Evolutionary conservation across 92 coral and sea anemone genomes (phyloP), one percentile per base, ranked within the genome.

Genomic region (Meandrina meandrites): DNA sequence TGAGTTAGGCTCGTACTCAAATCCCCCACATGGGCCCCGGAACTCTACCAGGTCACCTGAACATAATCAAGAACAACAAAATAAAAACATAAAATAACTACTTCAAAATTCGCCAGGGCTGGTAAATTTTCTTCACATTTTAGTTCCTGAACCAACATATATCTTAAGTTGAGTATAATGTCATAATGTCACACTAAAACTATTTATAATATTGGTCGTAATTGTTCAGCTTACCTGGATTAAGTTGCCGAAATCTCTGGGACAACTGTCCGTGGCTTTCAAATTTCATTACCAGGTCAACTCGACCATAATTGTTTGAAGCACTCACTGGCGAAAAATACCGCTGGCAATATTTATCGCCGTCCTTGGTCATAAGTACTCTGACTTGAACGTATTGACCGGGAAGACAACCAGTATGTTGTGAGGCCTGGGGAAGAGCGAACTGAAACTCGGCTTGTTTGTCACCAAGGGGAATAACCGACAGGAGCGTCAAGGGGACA

Each of bases 241-340:
- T 64, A 18, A 88, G 18, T 32, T 30, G 19, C 31, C 83, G 77
- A 34, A 88, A 77, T 37, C 78, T 76, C 24, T 60, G 24, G 35
- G 91, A 88, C 70, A 88, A 16, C 79, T 88, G 88, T 5, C 91
- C 91, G 71, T 83, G 91, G 8, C 91, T 88, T 35, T 88, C 91
- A 50, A 88, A 88, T 74, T 31, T 83, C 67, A 88, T 75, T 37
- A 83, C 91, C 83, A 88, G 58, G n/a, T 35, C 79, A 0, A 88
- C 48, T 72, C 84, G 69, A 37, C 91, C 91, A 78, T 40, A 88
- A 24, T 76, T 77, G 35, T 62, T 75, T 16, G 91, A 76, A 22
- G 87, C 82, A 24, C 68, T 88, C 19, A 88, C 91, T 51, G 91
- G 91, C 0, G 91, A 88, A 72, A 88, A 88, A 76, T 88, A 88